A percentile compares a stretch with the other conserved stretches of the same genome.
Evolutionary conservation across 2,797 vertebrate species (phyloP).

Genomic region (Gymnoscopelus braueri): DNA sequence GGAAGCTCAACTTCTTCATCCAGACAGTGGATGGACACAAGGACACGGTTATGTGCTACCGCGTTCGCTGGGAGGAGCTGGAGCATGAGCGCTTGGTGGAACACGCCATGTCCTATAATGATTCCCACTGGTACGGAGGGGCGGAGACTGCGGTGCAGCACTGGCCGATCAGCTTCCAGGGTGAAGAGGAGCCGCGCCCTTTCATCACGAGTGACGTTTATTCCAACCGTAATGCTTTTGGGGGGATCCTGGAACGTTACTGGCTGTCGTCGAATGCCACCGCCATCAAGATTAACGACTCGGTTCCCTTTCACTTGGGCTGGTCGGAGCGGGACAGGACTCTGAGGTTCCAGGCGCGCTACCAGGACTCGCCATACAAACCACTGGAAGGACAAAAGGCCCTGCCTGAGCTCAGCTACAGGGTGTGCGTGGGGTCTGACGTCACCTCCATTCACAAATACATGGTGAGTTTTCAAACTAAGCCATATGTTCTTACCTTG

Average conservation of each 20-base stretch:
- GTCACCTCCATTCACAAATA: conserved; percentile 96
- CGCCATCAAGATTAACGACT: conserved; percentile 92
- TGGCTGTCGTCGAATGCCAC: conserved; percentile 94
- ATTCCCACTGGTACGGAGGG: conserved; percentile 93
- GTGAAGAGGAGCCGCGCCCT: conserved; percentile 88
- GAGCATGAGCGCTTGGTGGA: conserved; percentile 79
- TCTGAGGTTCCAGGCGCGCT: conserved; percentile 90
- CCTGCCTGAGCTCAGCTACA: conserved; percentile 91
- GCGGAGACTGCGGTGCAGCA: conserved; percentile 90
- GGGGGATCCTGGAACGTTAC: conserved; percentile 93
- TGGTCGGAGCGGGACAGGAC: conserved; percentile 88
- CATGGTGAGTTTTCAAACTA: conserved; percentile 81
- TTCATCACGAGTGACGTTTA: conserved; percentile 93
- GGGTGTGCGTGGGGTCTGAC: conserved; percentile 91
- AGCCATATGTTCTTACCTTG: neutral
- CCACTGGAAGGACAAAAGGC: conserved; percentile 74
- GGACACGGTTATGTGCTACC: conserved; percentile 94
- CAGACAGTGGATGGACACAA: conserved; percentile 87
- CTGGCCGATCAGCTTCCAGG: conserved; percentile 90
- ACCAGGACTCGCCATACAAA: conserved; percentile 88
- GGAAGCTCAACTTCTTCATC: conserved; percentile 92
- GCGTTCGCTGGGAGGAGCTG: conserved; percentile 93
- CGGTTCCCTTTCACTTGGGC: conserved; percentile 94
- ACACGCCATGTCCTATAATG: conserved; percentile 92
- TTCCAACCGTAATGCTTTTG: conserved; percentile 86